Percentiles rank a stretch among this genome's conserved stretches.
These are phyloP conservation scores for Mimachlamys varia DNA, from an alignment of 2,888 invertebrate species.

Conservation along the genomic window DNA sequence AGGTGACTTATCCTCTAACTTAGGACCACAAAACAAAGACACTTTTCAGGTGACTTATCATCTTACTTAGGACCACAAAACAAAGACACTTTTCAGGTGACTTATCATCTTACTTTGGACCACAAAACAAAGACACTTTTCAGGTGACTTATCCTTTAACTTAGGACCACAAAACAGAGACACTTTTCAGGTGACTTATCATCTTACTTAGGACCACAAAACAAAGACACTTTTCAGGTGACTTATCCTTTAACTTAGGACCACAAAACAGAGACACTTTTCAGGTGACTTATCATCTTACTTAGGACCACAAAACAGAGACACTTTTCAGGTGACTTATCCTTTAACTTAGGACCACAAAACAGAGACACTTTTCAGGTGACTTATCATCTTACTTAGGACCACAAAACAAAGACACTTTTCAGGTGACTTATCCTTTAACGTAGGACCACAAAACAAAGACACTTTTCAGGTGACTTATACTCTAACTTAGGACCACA, in stretches of 20 bases:
- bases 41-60: too few species aligned
- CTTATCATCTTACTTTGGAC: constrained; percentile 82
- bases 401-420: constrained; percentile 82
- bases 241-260: constrained; percentile 82
- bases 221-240: too few species aligned
- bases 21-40: constrained; percentile 82
- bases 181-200: too few species aligned
- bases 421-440: too few species aligned
- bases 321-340: too few species aligned
- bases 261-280: constrained; percentile 82
- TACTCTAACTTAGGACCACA: constrained; percentile 80
- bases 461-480: too few species aligned
- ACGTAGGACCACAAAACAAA: constrained; percentile 81
- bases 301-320: constrained; percentile 82
- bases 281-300: constrained; percentile 82
- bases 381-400: constrained; percentile 82
- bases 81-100: too few species aligned
- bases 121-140: constrained; percentile 82
- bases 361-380: too few species aligned
- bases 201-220: constrained; percentile 79
- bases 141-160: constrained; percentile 82
- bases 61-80: constrained; percentile 79
- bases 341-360: constrained; percentile 80
- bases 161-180: constrained; percentile 82
- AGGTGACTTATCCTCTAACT: constrained; percentile 82